Evolutionary conservation across 1,140 invertebrate genomes (phyloP).

Genomic region (Portunus trituberculatus): DNA sequence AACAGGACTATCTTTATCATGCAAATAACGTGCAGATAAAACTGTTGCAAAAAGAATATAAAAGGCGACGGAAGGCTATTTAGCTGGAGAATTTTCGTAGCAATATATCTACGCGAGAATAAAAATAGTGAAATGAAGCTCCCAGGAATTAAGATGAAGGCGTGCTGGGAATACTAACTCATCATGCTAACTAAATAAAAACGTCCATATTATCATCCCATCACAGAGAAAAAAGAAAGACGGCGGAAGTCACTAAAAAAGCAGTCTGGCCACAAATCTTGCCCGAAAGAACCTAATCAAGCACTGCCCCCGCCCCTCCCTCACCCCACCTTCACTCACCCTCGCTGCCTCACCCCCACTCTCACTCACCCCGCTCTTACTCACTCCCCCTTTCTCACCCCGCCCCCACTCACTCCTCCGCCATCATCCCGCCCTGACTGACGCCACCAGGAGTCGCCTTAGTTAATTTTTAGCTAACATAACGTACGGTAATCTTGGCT

Average conservation of each 20-base stretch:
- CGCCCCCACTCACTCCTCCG: too few species aligned
- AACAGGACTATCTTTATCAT: background rate
- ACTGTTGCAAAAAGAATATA: background rate
- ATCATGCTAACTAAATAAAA: background rate
- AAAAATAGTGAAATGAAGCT: background rate
- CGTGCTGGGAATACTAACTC: background rate
- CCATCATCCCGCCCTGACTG: background rate
- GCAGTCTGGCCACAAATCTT: background rate
- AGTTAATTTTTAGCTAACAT: conserved; percentile 23
- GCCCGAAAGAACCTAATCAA: background rate
- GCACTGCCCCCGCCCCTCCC: background rate
- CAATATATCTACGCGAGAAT: background rate
- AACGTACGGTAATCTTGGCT: background rate
- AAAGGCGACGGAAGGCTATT: background rate
- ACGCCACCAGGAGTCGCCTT: background rate
- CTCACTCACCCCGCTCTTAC: too few species aligned
- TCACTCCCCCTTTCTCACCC: too few species aligned
- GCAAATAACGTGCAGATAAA: background rate
- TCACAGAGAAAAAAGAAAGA: background rate
- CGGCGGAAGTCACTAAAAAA: background rate
- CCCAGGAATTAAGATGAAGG: background rate
- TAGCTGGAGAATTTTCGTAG: background rate
- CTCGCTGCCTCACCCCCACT: too few species aligned
- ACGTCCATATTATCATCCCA: background rate
- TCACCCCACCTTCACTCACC: background rate